These are phyloP conservation scores for Temnothorax curvispinosus DNA, from an alignment of 1,140 invertebrate species.

Conservation along the genomic window DNA sequence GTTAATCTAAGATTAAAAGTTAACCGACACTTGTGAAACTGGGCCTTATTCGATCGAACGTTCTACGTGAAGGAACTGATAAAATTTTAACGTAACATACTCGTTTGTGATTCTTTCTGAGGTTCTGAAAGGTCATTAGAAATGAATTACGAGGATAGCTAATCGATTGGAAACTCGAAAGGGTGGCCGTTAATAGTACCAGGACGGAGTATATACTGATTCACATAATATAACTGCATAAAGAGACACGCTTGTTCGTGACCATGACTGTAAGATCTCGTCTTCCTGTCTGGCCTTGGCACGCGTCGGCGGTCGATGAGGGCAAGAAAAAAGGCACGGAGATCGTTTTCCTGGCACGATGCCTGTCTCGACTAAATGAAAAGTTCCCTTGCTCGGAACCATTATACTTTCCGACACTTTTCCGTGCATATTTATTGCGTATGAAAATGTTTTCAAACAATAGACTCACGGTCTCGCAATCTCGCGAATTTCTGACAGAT, in stretches of 20 bases:
- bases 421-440: background rate
- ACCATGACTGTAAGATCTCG: slow-evolving; percentile 70
- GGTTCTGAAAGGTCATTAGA: background rate
- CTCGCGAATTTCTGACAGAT: background rate
- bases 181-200: slow-evolving; percentile 7
- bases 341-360: slow-evolving; percentile 50
- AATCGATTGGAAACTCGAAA: background rate
- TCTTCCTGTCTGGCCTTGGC: slow-evolving; percentile 63
- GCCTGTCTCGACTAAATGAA: slow-evolving; percentile 43
- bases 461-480: background rate
- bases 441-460: background rate
- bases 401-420: background rate
- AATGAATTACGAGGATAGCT: background rate
- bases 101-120: background rate
- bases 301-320: slow-evolving; percentile 60
- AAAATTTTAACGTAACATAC: background rate
- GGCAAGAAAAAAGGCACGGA: slow-evolving; percentile 46
- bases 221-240: background rate
- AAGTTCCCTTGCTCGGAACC: background rate
- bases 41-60: background rate
- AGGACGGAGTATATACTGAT: background rate
- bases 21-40: too few relatives aligned
- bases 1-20: too few relatives aligned
- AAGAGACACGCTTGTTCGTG: slow-evolving; percentile 65
- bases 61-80: background rate